Evolutionary conservation across 2,797 vertebrate species (phyloP), one percentile per base, ranked within the genome.

Genomic region (Manis javanica): DNA sequence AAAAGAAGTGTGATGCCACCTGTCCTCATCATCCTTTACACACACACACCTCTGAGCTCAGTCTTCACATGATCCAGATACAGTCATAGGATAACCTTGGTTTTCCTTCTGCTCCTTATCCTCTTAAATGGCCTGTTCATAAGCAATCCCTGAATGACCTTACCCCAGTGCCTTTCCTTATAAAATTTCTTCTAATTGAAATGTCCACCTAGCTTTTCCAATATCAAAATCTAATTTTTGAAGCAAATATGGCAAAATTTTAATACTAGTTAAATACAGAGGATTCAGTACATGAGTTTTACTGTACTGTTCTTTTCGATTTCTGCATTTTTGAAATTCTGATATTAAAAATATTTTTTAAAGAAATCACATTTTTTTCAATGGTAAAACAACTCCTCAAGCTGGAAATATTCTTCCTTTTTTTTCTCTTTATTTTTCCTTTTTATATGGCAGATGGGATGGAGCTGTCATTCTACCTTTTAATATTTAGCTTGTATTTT

Each of bases 301-400:
- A 78, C 31, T 87, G 7, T 51, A 71, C 15, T 64, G 0, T 39
- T 59, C 23, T 49, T 95, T 71, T 7, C 77, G 29, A 81, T 46
- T 75, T 57, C 37, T 85, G 2, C 21, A 37, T 18, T 90, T 83
- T 86, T 74, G 29, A 91, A 91, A 87, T 57, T 95, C 78, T 84
- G 2, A 37, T 46, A 51, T 64, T 42, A 14, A 74, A 92, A 81
- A 42, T n/a, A 8, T 31, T 39, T 57, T 59, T 29, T n/a, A 66
- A 88, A 68, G 37, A 71, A 75, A 77, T 39, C 5, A 7, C 87
- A 23, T 53, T 51, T 86, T 1, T 77, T 78, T 14, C 42, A 90
- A 78, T 21, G 16, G 10, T 79, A 61, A 92, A 95, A 64, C 15
- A 87, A 39, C 13, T 82, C n/a, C n/a, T 15, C 12, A 42, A 64